Percentiles rank a stretch among this genome's conserved stretches.
These are phyloP conservation scores for Pituophis catenifer DNA, from an alignment of 2,113 vertebrate genomes.

Conservation along the genomic window DNA sequence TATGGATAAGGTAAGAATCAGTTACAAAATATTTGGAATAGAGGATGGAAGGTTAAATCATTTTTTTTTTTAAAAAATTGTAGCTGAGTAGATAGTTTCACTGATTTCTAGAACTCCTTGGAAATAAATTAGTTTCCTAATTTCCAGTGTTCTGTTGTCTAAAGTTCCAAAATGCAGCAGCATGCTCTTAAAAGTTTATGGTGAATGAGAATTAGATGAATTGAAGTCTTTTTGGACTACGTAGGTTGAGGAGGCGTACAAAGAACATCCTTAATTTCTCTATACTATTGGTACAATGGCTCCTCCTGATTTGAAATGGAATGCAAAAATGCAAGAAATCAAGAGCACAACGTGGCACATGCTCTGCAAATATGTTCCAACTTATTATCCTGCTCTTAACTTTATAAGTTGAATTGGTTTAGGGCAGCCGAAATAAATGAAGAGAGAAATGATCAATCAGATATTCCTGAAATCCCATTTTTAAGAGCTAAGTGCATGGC, in stretches of 20 bases:
- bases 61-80: background rate
- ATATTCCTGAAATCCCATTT: constrained; percentile 66
- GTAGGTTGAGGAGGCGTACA: background rate
- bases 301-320: constrained; percentile 1
- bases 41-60: background rate
- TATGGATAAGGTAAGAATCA: background rate
- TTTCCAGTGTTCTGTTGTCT: background rate
- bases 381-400: constrained; percentile 50
- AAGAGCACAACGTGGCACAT: constrained; percentile 11
- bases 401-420: constrained; percentile 66
- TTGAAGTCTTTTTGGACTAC: background rate
- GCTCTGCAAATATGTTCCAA: constrained; percentile 35
- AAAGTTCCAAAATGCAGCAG: background rate
- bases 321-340: background rate
- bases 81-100: background rate
- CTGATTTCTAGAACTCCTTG: background rate
- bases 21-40: background rate
- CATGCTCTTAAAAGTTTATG: background rate
- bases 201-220: background rate
- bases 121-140: background rate
- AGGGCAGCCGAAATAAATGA: constrained; percentile 69
- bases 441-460: constrained; percentile 69
- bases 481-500: constrained; percentile 65
- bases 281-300: background rate
- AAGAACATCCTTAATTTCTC: background rate